Conservation (phyloP, 2,888 invertebrate genomes). For the Anorthoa munda region DNA sequence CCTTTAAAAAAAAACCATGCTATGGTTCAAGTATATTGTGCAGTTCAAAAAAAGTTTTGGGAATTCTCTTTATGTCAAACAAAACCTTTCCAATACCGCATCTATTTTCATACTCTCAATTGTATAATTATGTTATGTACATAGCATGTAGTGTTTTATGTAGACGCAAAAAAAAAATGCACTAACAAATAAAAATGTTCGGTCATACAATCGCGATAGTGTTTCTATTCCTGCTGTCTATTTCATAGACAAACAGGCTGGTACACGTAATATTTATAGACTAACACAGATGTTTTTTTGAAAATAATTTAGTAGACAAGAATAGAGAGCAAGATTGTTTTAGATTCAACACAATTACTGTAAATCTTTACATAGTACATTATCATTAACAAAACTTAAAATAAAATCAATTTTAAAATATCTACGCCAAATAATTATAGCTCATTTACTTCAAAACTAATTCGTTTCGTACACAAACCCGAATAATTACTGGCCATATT, state of each 20-base stretch:
- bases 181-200: neutral
- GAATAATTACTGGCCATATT: neutral
- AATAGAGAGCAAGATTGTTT: neutral
- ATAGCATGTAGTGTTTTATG: neutral
- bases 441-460: slow-evolving; percentile 5
- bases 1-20: neutral
- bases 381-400: neutral
- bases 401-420: neutral
- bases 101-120: slow-evolving; percentile 1
- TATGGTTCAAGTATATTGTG: neutral
- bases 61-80: neutral
- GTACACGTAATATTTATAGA: slow-evolving; percentile 10
- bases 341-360: neutral
- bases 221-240: neutral
- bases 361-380: neutral
- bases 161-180: neutral
- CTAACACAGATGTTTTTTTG: slow-evolving; percentile 5
- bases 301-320: neutral
- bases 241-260: slow-evolving; percentile 11
- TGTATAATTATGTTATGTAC: neutral
- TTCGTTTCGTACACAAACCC: neutral
- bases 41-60: neutral
- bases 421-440: neutral
- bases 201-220: neutral
- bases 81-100: neutral